Evolutionary conservation across 2,113 vertebrate genomes (phyloP).

Genomic region (Xenopus borealis): DNA sequence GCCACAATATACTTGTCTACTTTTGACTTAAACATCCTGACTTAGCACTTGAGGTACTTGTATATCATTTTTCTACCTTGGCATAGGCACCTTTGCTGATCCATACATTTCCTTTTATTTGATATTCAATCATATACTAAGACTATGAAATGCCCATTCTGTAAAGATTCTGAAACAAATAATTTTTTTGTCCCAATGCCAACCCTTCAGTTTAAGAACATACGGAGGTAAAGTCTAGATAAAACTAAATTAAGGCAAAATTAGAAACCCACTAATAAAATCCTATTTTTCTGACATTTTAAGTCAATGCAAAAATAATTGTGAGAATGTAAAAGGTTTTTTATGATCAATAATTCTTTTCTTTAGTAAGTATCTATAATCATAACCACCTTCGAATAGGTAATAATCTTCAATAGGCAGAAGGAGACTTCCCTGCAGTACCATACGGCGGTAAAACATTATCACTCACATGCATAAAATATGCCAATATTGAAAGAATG

Average conservation of each 20-base stretch:
- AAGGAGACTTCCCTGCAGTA: conserved; percentile 66
- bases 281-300: conserved; percentile 68
- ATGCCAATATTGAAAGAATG: conserved; percentile 69
- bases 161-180: conserved; percentile 58
- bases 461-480: conserved; percentile 68
- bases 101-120: conserved; percentile 58
- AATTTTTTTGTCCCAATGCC: conserved; percentile 57
- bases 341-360: conserved; percentile 81
- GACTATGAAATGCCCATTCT: conserved; percentile 50
- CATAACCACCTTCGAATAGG: conserved; percentile 64
- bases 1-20: conserved; percentile 18
- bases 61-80: conserved; percentile 30
- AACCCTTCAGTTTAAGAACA: conserved; percentile 59
- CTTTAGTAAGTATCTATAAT: conserved; percentile 75
- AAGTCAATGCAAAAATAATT: conserved; percentile 83
- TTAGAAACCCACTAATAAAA: conserved; percentile 68
- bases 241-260: conserved; percentile 63
- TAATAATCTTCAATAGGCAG: conserved; percentile 65
- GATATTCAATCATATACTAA: conserved; percentile 54
- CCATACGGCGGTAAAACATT: conserved; percentile 66
- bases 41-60: conserved; percentile 29
- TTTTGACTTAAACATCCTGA: conserved; percentile 33
- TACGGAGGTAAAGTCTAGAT: conserved; percentile 46
- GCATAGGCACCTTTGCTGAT: conserved; percentile 32
- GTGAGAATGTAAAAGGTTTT: conserved; percentile 75